A percentile compares a stretch with the other conserved stretches of the same genome.
These are phyloP conservation scores for Lepidocolaptes lacrymiger DNA, from an alignment of 2,797 vertebrate species.

Conservation along the genomic window DNA sequence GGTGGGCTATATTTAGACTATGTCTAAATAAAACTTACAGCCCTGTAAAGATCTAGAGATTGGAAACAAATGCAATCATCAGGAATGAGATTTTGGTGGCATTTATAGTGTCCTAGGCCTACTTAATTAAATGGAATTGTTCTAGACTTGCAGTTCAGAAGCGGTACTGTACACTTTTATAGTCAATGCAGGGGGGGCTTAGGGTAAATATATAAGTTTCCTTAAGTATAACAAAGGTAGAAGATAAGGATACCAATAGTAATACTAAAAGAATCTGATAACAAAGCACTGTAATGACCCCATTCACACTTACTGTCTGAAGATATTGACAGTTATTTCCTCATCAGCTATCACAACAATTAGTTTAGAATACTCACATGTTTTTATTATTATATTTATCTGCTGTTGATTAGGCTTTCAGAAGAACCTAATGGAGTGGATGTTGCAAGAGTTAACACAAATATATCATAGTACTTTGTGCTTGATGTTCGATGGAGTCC, in stretches of 20 bases:
- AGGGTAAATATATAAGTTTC: neutral
- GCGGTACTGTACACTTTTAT: neutral
- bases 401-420: neutral
- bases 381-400: neutral
- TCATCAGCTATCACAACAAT: neutral
- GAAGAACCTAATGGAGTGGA: neutral
- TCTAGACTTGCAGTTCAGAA: neutral
- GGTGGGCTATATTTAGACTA: accelerated
- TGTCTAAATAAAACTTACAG: neutral
- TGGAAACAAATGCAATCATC: neutral
- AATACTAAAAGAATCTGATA: neutral
- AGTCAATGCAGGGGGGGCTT: neutral
- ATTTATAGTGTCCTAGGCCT: neutral
- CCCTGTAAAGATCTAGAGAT: neutral
- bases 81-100: neutral
- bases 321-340: neutral
- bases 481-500: neutral
- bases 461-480: neutral
- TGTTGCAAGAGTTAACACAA: neutral
- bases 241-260: neutral
- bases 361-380: neutral
- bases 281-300: neutral
- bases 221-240: neutral
- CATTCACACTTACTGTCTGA: neutral
- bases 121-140: neutral